Percentiles rank a stretch among this genome's conserved stretches.
These are phyloP conservation scores for Python bivittatus DNA, from an alignment of 2,113 vertebrate genomes.

Conservation along the genomic window DNA sequence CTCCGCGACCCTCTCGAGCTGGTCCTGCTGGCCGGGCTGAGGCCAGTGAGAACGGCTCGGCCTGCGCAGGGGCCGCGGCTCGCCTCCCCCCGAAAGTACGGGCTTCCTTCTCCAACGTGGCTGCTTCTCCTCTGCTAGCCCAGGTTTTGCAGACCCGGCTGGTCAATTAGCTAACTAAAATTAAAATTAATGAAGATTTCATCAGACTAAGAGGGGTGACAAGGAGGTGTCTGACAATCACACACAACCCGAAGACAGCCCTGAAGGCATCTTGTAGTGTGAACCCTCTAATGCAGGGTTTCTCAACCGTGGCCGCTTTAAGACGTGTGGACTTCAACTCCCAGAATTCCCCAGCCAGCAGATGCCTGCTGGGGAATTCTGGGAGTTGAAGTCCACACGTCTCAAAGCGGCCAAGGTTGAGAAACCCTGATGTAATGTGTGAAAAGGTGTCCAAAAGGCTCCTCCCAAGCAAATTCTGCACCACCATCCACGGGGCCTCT, in stretches of 20 bases:
- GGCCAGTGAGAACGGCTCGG: background rate
- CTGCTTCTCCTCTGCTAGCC: background rate
- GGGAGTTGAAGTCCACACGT: too few species aligned
- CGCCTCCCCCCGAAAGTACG: too few species aligned
- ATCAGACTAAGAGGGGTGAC: background rate
- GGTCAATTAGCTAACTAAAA: background rate
- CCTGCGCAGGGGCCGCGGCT: background rate
- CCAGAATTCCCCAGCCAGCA: too few species aligned
- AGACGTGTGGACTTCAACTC: too few species aligned
- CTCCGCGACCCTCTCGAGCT: too few species aligned
- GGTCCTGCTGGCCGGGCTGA: too few species aligned
- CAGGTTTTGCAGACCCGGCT: background rate
- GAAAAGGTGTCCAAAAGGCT: background rate
- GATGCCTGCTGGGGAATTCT: too few species aligned
- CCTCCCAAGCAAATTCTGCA: background rate
- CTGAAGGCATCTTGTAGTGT: background rate
- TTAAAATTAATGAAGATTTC: background rate
- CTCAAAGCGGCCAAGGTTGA: too few species aligned
- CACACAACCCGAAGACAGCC: background rate
- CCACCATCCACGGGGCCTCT: background rate
- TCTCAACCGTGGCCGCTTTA: too few species aligned
- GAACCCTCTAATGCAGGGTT: too few species aligned
- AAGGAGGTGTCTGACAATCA: too few species aligned
- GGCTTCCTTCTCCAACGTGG: background rate
- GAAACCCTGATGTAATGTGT: background rate